Percentiles rank a stretch among this genome's conserved stretches.
Conservation (phyloP, 2,797 vertebrate species). For the Acestrorhynchus altus region DNA sequence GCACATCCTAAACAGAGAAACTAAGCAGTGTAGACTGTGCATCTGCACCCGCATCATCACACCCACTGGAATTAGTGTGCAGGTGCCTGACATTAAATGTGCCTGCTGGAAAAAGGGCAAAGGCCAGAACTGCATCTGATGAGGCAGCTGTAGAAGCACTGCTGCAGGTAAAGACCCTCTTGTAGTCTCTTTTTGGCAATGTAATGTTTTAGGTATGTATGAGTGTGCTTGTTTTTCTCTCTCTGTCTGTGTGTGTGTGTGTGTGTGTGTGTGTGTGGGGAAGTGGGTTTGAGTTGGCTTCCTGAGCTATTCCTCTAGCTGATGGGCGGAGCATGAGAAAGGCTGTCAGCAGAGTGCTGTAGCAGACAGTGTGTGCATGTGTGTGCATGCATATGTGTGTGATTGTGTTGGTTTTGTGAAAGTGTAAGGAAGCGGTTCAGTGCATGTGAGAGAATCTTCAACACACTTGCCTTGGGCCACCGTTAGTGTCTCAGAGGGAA, state of each 20-base stretch:
- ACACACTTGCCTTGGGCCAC: slow-evolving; percentile 1
- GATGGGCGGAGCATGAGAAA: slow-evolving; percentile 56
- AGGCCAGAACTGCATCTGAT: slow-evolving; percentile 16
- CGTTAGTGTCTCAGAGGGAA: slow-evolving; percentile 34
- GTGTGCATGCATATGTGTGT: slow-evolving; percentile 38
- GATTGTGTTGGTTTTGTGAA: slow-evolving; percentile 26
- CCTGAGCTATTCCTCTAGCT: slow-evolving; percentile 59
- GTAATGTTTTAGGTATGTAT: slow-evolving; percentile 10
- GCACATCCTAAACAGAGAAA: slow-evolving; percentile 16
- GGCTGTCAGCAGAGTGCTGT: slow-evolving; percentile 57
- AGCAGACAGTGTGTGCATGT: slow-evolving; percentile 39
- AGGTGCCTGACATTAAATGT: slow-evolving; percentile 15
- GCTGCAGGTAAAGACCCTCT: slow-evolving; percentile 35
- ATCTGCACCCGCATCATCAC: slow-evolving; percentile 17
- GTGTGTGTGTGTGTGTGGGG: slow-evolving; percentile 42
- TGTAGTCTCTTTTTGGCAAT: slow-evolving; percentile 18
- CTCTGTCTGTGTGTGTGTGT: not conserved
- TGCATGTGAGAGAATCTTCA: slow-evolving; percentile 48
- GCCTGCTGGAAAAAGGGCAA: not conserved
- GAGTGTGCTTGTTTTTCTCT: slow-evolving; percentile 9
- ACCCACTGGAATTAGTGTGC: slow-evolving; percentile 27
- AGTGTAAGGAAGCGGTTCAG: slow-evolving; percentile 35
- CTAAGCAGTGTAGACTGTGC: not conserved
- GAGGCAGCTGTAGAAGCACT: slow-evolving; percentile 19
- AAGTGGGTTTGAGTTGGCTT: slow-evolving; percentile 60